Conservation (phyloP, 2,888 invertebrate species). For the Macrosiphum euphorbiae region DNA sequence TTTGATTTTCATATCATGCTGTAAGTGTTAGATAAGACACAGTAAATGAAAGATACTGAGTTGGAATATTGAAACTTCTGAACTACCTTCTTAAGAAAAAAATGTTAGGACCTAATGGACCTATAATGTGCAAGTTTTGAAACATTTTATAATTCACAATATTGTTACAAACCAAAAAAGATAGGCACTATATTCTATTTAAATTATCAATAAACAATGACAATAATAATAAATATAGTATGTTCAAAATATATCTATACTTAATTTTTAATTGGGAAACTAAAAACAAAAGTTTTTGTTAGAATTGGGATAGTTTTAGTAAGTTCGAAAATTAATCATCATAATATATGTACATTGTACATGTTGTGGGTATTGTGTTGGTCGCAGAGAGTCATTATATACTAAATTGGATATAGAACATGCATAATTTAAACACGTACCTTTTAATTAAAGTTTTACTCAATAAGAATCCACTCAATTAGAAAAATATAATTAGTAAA, state of each 20-base stretch:
- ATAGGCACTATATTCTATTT: background rate
- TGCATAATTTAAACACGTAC: slow-evolving; percentile 31
- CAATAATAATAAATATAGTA: background rate
- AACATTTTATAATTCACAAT: no score
- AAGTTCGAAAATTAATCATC: background rate
- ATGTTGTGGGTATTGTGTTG: background rate
- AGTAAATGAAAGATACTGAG: no score
- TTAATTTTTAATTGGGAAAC: background rate
- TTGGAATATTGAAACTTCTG: no score
- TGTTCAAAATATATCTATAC: background rate
- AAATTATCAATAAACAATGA: background rate
- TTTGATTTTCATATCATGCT: no score
- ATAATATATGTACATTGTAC: background rate
- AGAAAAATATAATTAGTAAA: background rate
- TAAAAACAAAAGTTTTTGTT: background rate
- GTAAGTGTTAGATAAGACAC: no score
- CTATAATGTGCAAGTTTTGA: no score
- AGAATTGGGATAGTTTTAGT: background rate
- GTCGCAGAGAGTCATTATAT: background rate
- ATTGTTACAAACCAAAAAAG: background rate
- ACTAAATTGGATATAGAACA: slow-evolving; percentile 18
- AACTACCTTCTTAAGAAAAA: no score
- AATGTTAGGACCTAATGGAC: no score
- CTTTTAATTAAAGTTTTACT: slow-evolving; percentile 18
- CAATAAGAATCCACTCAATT: background rate